Evolutionary conservation across 2,113 vertebrate species (phyloP).

Genomic region (Myrmecophaga tridactyla): DNA sequence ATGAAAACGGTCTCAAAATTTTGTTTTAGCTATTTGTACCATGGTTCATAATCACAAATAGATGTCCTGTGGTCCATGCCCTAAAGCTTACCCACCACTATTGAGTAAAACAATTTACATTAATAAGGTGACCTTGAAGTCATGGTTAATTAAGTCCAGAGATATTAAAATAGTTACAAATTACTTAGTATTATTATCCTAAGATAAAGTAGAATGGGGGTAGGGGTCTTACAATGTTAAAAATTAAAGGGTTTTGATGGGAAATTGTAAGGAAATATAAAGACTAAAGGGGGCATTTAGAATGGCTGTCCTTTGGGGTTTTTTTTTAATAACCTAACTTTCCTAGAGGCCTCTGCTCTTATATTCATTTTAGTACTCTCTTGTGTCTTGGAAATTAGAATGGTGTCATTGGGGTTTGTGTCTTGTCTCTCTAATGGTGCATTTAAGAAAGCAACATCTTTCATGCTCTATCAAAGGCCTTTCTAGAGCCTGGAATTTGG

Average conservation of each 20-base stretch:
- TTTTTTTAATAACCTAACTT: not conserved
- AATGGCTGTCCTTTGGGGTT: not conserved
- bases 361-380: not conserved
- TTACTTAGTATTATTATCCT: not conserved
- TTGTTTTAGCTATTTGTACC: not conserved
- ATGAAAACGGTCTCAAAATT: not conserved
- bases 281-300: not conserved
- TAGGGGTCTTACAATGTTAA: not conserved
- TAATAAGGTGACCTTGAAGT: not conserved
- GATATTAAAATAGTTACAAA: not conserved
- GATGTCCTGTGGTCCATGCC: not conserved
- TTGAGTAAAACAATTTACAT: not conserved
- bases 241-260: not conserved
- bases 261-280: not conserved
- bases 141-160: conserved; percentile 3
- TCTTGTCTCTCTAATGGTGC: not conserved
- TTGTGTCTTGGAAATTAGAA: conserved; percentile 17
- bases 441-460: not conserved
- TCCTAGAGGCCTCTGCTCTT: not conserved
- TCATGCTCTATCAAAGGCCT: not conserved
- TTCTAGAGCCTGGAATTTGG: not conserved
- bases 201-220: not conserved
- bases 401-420: not conserved
- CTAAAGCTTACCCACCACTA: not conserved
- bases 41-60: not conserved